Percentiles rank a stretch among this genome's conserved stretches.
Evolutionary conservation across 2,888 invertebrate species (phyloP).

Genomic region (Apoderus coryli): DNA sequence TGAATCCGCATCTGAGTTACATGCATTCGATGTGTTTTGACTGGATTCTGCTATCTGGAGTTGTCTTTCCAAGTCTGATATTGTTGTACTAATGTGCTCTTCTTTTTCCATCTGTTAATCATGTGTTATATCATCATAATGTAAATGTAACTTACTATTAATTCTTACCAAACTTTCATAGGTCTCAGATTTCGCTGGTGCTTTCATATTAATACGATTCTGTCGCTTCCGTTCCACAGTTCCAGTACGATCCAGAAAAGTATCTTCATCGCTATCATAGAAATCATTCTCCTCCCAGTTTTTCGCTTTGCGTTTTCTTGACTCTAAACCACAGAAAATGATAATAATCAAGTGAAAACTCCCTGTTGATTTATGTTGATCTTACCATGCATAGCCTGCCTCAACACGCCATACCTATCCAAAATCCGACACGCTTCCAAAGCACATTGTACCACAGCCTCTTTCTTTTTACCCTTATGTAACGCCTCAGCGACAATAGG

Average conservation of each 20-base stretch:
- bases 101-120: slow-evolving; percentile 45
- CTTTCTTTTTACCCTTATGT: slow-evolving; percentile 87
- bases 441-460: slow-evolving; percentile 84
- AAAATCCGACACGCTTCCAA: slow-evolving; percentile 87
- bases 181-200: slow-evolving; percentile 45
- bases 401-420: slow-evolving; percentile 71
- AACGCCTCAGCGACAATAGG: slow-evolving; percentile 70
- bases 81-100: slow-evolving; percentile 34
- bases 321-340: too few species aligned
- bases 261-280: slow-evolving; percentile 92
- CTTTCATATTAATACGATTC: slow-evolving; percentile 54
- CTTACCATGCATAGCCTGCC: slow-evolving; percentile 75
- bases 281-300: slow-evolving; percentile 81
- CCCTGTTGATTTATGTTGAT: slow-evolving; percentile 7
- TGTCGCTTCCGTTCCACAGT: slow-evolving; percentile 76
- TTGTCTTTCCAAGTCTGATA: slow-evolving; percentile 43
- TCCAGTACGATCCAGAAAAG: slow-evolving; percentile 89
- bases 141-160: slow-evolving; percentile 5
- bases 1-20: slow-evolving; percentile 46
- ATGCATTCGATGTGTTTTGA: slow-evolving; percentile 27
- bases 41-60: slow-evolving; percentile 31
- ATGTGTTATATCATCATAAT: slow-evolving; percentile 14
- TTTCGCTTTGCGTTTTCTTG: slow-evolving; percentile 61
- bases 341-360: slow-evolving; percentile 8
- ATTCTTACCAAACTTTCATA: slow-evolving; percentile 49